phyloP scores from a whole-genome alignment of 2,113 vertebrate genomes.

The Recurvirostra avosetta region DNA sequence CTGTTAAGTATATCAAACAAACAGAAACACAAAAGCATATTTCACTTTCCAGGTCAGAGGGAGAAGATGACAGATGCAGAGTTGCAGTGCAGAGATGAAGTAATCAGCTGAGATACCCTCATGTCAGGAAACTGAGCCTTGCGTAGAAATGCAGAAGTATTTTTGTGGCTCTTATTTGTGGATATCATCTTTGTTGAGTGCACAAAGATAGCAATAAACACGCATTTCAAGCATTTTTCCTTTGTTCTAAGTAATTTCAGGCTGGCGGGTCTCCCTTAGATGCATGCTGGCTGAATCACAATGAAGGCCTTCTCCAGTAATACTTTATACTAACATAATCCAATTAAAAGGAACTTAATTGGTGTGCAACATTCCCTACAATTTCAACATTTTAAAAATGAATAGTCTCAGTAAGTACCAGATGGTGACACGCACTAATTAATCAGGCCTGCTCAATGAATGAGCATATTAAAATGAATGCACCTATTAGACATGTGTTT shows the following conservation, averaged over 20 bases:
- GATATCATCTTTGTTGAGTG: background rate
- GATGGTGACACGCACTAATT: slow-evolving; percentile 79
- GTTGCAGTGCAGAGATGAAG: background rate
- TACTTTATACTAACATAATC: slow-evolving; percentile 76
- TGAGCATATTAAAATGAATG: slow-evolving; percentile 73
- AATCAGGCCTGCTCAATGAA: slow-evolving; percentile 76
- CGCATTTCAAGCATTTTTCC: slow-evolving; percentile 38
- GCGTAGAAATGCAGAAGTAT: background rate
- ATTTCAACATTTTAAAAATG: slow-evolving; percentile 81
- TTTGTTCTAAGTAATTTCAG: slow-evolving; percentile 71
- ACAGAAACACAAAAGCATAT: background rate
- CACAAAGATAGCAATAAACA: background rate
- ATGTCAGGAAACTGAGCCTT: background rate
- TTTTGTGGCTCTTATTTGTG: background rate
- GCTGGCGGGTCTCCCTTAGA: slow-evolving; percentile 55
- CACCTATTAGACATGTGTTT: slow-evolving; percentile 71
- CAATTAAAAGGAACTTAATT: slow-evolving; percentile 80
- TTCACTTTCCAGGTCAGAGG: background rate
- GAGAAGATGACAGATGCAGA: background rate
- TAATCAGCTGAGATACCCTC: background rate
- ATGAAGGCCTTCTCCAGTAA: slow-evolving; percentile 70
- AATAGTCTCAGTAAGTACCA: slow-evolving; percentile 77
- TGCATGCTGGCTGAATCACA: slow-evolving; percentile 68
- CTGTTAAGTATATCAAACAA: background rate
- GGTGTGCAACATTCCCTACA: slow-evolving; percentile 76